Percentiles rank a stretch among this genome's conserved stretches.
phyloP scores from a whole-genome alignment of 2,888 invertebrate genomes.

The Palloptera scutellata region DNA sequence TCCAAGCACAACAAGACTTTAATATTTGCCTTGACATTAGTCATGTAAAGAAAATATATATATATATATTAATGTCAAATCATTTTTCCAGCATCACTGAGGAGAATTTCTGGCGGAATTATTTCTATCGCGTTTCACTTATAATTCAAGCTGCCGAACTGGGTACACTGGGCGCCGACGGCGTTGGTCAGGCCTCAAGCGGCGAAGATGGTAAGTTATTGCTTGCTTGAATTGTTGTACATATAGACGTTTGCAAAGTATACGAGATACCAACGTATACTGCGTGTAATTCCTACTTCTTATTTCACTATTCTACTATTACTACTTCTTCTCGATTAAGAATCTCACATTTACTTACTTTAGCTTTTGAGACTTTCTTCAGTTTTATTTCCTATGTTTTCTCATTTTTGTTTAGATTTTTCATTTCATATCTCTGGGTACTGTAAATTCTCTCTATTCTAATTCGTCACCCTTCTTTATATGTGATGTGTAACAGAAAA shows the following conservation, averaged over 20 bases:
- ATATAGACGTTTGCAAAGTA: no score
- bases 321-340: slow-evolving; percentile 3
- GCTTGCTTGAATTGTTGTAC: no score
- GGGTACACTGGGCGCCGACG: slow-evolving; percentile 64
- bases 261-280: no score
- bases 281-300: no score
- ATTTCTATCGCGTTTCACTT: slow-evolving; percentile 98
- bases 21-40: not conserved
- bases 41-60: not conserved
- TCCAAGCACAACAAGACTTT: slow-evolving; percentile 1
- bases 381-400: not conserved
- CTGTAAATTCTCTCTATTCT: no score
- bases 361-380: slow-evolving; percentile 17
- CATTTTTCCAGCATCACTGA: slow-evolving; percentile 80
- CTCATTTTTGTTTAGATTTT: not conserved
- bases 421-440: no score
- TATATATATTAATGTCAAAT: no score
- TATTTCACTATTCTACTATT: slow-evolving; percentile 25
- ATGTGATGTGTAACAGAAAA: no score
- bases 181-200: slow-evolving; percentile 63
- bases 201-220: slow-evolving; percentile 63
- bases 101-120: slow-evolving; percentile 99
- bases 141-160: slow-evolving; percentile 95
- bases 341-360: slow-evolving; percentile 14
- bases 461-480: not conserved